Conservation (phyloP, 2,888 invertebrate species). For the Drosophila atroscutellata region DNA sequence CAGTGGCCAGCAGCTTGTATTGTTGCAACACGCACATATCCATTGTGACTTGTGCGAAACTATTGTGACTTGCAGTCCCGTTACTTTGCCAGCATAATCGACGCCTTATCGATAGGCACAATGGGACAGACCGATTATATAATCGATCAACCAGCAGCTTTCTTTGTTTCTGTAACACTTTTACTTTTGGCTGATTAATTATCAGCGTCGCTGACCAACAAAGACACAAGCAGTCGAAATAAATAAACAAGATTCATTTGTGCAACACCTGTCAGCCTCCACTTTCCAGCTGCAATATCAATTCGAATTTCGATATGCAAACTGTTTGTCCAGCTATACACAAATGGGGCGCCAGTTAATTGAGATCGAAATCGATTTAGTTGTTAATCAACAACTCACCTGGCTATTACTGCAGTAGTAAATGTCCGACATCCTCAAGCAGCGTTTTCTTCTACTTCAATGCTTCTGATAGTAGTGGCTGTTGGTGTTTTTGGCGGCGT, state of each 20-base stretch:
- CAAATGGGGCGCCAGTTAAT: not conserved
- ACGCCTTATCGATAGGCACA: conserved; percentile 39
- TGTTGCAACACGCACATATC: not conserved
- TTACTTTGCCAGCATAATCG: conserved; percentile 17
- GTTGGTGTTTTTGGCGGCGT: conserved; percentile 14
- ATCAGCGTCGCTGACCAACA: conserved; percentile 35
- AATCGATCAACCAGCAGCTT: conserved; percentile 19
- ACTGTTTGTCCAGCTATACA: not conserved
- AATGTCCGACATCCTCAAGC: conserved; percentile 77
- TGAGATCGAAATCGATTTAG: not conserved
- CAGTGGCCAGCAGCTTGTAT: conserved; percentile 15
- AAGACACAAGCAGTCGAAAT: not conserved
- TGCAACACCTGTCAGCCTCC: not conserved
- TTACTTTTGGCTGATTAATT: conserved; percentile 75
- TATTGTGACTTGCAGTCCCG: conserved; percentile 24
- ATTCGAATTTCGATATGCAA: not conserved
- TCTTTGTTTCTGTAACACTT: conserved; percentile 45
- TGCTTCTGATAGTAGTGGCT: not conserved
- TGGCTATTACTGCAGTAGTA: conserved; percentile 78
- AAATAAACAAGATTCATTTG: not conserved
- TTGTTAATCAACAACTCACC: conserved; percentile 47
- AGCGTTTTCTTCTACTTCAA: conserved; percentile 3
- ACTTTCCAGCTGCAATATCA: not conserved
- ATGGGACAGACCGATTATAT: conserved; percentile 9
- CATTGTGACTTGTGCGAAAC: conserved; percentile 10